Evolutionary conservation across 1,140 invertebrate genomes (phyloP), one percentile per base, ranked within the genome.

Genomic region (Tetranychus urticae): DNA sequence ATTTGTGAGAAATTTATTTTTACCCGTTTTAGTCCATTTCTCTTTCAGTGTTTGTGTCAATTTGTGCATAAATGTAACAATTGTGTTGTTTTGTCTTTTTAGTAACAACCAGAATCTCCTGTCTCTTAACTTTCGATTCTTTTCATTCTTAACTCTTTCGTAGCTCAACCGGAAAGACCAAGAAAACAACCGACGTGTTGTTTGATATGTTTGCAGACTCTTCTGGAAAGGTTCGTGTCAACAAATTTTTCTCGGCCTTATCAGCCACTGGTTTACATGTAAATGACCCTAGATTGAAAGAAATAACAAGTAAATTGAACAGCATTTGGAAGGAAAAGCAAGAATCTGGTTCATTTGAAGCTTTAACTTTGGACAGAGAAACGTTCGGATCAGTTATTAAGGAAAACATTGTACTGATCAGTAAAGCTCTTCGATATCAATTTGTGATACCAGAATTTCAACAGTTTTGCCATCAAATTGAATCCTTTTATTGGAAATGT

Each of bases 371-470:
- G 23, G 82, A 87, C 70, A 77, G 81, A 65, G 82, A 87, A 65
- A 82, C 84, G 59, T 94, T 93, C 70, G 83, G 83, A 73, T 81
- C 80, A 68, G 83, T 89, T 23, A 82, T 93, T 60, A 75, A 80
- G 14, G 82, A 86, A 3, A 91, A 92, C 70, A 86, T 93, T 65
- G 82, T 89, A 1, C 72, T 97, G 55, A 90, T 97, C 65, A 86
- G 87, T 2, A 78, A 85, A 69, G 89, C 90, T 10, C 90, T 97
- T 71, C 79, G 85, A 33, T 84, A 88, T 68, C 86, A 96, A 68
- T 90, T 97, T 69, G 82, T 96, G 33, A 89, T 97, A 64, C 92
- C 92, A 1, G 88, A 96, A 69, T 97, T 93, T 74, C 77, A 81
- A 58, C 82, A 83, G 63, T 97, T 97, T 70, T 83, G 82, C 7